phyloP scores from a whole-genome alignment of 1,140 invertebrate species.

The Andricus grossulariae region DNA sequence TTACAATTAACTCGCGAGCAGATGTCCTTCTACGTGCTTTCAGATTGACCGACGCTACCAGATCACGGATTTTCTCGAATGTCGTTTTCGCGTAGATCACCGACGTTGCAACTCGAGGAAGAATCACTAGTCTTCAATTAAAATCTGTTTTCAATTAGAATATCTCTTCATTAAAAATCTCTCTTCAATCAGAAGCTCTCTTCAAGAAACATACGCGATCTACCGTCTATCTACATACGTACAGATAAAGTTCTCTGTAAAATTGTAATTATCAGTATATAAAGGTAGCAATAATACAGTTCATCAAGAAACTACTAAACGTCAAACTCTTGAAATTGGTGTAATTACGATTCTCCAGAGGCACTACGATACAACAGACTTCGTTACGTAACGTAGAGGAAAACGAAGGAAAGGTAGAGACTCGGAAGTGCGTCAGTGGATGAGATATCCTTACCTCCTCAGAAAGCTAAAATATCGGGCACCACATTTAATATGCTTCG shows the following conservation, averaged over 20 bases:
- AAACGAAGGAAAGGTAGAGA: constrained; percentile 71
- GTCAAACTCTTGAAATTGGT: constrained; percentile 52
- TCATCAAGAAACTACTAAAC: constrained; percentile 55
- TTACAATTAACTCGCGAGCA: not conserved
- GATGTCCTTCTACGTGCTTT: constrained; percentile 6
- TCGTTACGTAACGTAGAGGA: constrained; percentile 65
- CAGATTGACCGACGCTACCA: constrained; percentile 23
- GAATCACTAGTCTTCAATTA: not conserved
- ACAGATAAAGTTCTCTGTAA: constrained; percentile 52
- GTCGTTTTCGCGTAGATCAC: constrained; percentile 7
- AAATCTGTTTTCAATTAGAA: not conserved
- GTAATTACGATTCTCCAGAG: constrained; percentile 51
- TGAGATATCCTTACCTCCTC: constrained; percentile 76
- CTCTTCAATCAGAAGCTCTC: constrained; percentile 22
- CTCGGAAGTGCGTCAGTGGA: constrained; percentile 73
- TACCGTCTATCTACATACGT: constrained; percentile 57
- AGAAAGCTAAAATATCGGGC: constrained; percentile 76
- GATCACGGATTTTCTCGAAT: constrained; percentile 29
- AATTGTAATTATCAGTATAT: constrained; percentile 36
- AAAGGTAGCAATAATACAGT: constrained; percentile 19
- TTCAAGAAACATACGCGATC: constrained; percentile 42
- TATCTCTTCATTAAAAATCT: not conserved
- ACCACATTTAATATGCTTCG: constrained; percentile 73
- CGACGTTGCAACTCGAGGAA: not conserved
- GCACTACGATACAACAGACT: constrained; percentile 59